These are phyloP conservation scores for Emydocephalus ijimae DNA, from an alignment of 2,113 vertebrate species.

Conservation along the genomic window DNA sequence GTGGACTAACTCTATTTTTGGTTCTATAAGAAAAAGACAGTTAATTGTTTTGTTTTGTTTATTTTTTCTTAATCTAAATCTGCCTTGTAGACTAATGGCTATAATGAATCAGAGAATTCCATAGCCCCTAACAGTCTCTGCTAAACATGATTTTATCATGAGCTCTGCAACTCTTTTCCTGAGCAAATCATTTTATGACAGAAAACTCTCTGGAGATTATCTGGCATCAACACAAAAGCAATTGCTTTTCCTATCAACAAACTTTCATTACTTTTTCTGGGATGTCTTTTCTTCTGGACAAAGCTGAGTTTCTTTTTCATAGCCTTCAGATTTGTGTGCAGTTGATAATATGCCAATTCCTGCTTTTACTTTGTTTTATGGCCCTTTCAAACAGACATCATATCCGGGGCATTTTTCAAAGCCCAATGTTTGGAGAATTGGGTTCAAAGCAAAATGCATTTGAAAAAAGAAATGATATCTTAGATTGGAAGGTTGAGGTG, in stretches of 20 bases:
- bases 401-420: background rate
- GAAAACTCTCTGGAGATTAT: background rate
- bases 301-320: background rate
- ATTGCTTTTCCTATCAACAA: background rate
- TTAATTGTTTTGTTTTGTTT: background rate
- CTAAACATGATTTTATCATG: background rate
- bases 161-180: background rate
- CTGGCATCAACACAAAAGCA: background rate
- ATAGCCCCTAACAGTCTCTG: background rate
- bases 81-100: background rate
- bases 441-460: background rate
- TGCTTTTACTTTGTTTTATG: background rate
- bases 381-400: background rate
- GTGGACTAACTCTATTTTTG: background rate
- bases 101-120: background rate
- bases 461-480: background rate
- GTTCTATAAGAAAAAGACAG: background rate
- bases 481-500: background rate
- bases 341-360: background rate
- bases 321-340: background rate
- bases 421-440: background rate
- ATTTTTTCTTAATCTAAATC: background rate
- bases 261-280: background rate
- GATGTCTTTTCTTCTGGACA: background rate
- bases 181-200: background rate